Conservation (phyloP, 2,113 vertebrate genomes). For the Peromyscus leucopus region DNA sequence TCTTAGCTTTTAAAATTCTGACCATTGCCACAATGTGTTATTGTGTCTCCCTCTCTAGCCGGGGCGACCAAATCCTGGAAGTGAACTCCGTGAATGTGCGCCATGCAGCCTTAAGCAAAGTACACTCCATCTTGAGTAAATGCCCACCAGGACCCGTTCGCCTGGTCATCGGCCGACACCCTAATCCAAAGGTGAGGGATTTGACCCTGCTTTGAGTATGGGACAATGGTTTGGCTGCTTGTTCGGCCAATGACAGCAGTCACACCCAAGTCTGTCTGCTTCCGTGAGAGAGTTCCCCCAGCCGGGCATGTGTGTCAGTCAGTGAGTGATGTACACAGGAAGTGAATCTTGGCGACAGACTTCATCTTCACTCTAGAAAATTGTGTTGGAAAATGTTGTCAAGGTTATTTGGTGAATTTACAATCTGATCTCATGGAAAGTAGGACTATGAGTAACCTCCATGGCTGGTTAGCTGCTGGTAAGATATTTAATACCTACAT, state of each 20-base stretch:
- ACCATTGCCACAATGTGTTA: not conserved
- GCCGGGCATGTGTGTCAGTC: not conserved
- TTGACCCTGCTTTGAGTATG: not conserved
- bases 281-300: not conserved
- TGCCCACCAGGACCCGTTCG: conserved; percentile 96
- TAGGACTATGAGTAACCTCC: not conserved
- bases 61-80: conserved; percentile 97
- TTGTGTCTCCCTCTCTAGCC: conserved; percentile 86
- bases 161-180: conserved; percentile 96
- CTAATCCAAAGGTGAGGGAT: conserved; percentile 94
- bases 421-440: not conserved
- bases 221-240: accelerated
- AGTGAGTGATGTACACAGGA: not conserved
- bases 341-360: not conserved
- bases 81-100: conserved; percentile 95
- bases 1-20: not conserved
- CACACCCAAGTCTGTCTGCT: not conserved
- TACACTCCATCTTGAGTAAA: conserved; percentile 95
- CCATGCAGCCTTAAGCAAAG: conserved; percentile 94
- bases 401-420: not conserved
- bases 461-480: not conserved
- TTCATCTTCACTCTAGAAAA: not conserved
- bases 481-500: not conserved
- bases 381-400: not conserved
- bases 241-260: not conserved